Base-by-base conservation (phyloP, 2,797 vertebrate species). In the Heteromormyrus szaboi region DNA sequence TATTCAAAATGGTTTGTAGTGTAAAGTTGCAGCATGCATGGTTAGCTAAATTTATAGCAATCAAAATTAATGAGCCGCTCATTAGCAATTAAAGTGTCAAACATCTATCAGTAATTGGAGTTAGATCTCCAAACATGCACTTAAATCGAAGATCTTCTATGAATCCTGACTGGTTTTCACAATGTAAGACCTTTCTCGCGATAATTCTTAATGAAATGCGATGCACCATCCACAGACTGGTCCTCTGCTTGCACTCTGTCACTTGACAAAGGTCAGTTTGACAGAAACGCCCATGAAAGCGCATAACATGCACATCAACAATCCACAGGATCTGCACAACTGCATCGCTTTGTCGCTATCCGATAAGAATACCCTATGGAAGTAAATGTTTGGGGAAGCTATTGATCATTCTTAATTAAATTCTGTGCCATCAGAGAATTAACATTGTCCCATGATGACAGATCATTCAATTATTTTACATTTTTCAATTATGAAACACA, bases 41-140 rank as follows among this genome's bases (percentile, higher is more conserved):
- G 76, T 46, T 46, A 81, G 19, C 17, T 46, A 44, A 81, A 44
- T 81, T 81, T 81, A 81, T 22, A 3, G 76, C 76, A 44, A 81
- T 81, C 76, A 81, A 81, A 81, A 81, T 81, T n/a, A 46, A 81
- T 46, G 76, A 81, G 76, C 17, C 41, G n/a, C 22, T 44, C 76
- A 81, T 81, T 81, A 46, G 76, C 41, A 46, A 46, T 81, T 81
- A 81, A 81, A 46, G 76, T 81, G 76, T 81, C 76, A 81, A 81
- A 46, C 41, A 46, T 81, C 76, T 46, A 17, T 81, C 41, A 44
- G 76, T 81, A 81, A 81, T 81, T 44, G 7, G 0, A 8, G 3
- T 81, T 81, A 46, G 76, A 46, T 46, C 41, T 81, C 76, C 41
- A 46, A 81, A 81, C 76, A 81, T 81, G 19, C 37, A 81, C 41